Percentiles rank a stretch among this genome's conserved stretches.
phyloP scores from a whole-genome alignment of 2,888 invertebrate genomes.

The Habrosyne pyritoides region DNA sequence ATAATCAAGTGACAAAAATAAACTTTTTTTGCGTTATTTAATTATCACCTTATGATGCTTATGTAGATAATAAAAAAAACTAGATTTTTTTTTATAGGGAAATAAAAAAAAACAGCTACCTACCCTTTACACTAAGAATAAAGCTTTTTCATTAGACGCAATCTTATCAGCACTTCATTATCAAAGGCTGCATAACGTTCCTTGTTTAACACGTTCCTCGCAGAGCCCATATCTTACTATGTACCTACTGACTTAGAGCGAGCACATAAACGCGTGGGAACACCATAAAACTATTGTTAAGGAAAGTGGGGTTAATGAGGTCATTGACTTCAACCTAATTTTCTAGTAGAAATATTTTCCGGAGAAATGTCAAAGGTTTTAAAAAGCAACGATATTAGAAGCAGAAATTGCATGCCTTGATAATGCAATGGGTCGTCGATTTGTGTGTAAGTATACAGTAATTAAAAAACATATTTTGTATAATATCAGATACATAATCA shows the following conservation, averaged over 20 bases:
- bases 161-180: conserved; percentile 1
- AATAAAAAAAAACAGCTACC: not conserved
- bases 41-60: no score
- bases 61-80: no score
- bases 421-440: no score
- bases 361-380: not conserved
- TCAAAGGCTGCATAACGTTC: conserved; percentile 1
- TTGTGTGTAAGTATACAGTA: no score
- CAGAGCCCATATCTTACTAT: not conserved
- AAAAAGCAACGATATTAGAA: not conserved
- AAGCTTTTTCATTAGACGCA: not conserved
- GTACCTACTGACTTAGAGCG: not conserved
- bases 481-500: no score
- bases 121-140: not conserved
- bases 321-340: not conserved
- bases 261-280: conserved; percentile 1
- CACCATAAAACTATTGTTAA: conserved; percentile 1
- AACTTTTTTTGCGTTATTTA: no score
- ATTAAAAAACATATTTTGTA: no score
- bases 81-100: no score
- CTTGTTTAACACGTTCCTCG: not conserved
- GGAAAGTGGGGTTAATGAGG: conserved; percentile 1
- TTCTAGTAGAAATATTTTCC: not conserved
- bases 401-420: no score
- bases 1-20: no score